Conservation (phyloP, 2,113 vertebrate species). For the Pterocles burchelli region DNA sequence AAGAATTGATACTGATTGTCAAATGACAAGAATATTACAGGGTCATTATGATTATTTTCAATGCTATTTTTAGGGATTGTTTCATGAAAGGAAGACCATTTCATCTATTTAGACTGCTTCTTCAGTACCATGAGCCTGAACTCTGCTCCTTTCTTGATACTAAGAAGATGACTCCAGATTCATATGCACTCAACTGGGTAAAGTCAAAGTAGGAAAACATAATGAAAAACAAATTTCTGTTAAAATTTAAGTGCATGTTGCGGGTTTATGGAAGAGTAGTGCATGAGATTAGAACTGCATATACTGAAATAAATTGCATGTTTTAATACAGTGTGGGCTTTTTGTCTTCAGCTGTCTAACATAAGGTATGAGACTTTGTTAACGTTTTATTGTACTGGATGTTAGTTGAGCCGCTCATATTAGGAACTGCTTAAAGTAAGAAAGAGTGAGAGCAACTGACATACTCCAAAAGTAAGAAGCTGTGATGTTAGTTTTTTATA, state of each 20-base stretch:
- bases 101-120: slow-evolving; percentile 93
- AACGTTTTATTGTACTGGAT: not conserved
- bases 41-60: not conserved
- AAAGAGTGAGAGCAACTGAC: not conserved
- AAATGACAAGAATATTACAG: not conserved
- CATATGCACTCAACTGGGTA: slow-evolving; percentile 96
- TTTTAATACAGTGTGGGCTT: not conserved
- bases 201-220: slow-evolving; percentile 83
- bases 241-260: not conserved
- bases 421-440: not conserved
- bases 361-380: not conserved
- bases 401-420: not conserved
- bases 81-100: slow-evolving; percentile 91
- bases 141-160: slow-evolving; percentile 98
- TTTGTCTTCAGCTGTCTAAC: not conserved
- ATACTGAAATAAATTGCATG: not conserved
- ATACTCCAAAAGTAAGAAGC: not conserved
- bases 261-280: not conserved
- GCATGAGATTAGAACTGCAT: not conserved
- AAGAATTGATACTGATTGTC: not conserved
- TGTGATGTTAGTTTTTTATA: not conserved
- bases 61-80: slow-evolving; percentile 85
- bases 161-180: slow-evolving; percentile 98
- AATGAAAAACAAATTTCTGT: slow-evolving; percentile 77
- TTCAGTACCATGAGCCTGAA: slow-evolving; percentile 98